A percentile compares a stretch with the other conserved stretches of the same genome.
phyloP scores from a whole-genome alignment of 2,113 vertebrate species.

The Hypanus sabinus region DNA sequence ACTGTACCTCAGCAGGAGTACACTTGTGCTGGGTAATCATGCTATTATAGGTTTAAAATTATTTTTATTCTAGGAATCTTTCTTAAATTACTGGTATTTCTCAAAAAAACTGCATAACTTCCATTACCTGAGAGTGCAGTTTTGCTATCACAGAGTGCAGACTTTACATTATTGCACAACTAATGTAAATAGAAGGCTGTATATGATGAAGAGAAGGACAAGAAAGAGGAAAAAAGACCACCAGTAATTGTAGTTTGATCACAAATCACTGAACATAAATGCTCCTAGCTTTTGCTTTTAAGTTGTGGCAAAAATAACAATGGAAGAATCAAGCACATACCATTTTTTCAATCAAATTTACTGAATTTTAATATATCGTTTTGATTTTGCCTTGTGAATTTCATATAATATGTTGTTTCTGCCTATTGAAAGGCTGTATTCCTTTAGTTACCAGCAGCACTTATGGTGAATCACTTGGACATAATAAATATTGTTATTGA shows the following conservation, averaged over 20 bases:
- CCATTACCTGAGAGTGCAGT: not conserved
- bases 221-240: not conserved
- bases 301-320: not conserved
- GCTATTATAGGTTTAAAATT: not conserved
- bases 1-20: not conserved
- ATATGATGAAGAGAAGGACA: not conserved
- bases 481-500: conserved; percentile 43
- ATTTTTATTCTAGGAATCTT: not conserved
- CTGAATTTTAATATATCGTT: not conserved
- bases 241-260: not conserved
- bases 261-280: not conserved
- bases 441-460: not conserved
- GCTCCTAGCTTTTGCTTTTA: not conserved
- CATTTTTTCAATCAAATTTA: not conserved
- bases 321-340: not conserved
- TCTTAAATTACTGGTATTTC: not conserved
- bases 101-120: not conserved
- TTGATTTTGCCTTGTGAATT: not conserved
- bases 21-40: not conserved
- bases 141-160: not conserved
- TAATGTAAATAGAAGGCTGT: not conserved
- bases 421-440: not conserved
- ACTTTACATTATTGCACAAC: not conserved
- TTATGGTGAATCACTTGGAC: not conserved
- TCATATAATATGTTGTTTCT: not conserved